A percentile compares a stretch with the other conserved stretches of the same genome.
Conservation (phyloP, 2,797 vertebrate genomes). For the Distichodus sexfasciatus region DNA sequence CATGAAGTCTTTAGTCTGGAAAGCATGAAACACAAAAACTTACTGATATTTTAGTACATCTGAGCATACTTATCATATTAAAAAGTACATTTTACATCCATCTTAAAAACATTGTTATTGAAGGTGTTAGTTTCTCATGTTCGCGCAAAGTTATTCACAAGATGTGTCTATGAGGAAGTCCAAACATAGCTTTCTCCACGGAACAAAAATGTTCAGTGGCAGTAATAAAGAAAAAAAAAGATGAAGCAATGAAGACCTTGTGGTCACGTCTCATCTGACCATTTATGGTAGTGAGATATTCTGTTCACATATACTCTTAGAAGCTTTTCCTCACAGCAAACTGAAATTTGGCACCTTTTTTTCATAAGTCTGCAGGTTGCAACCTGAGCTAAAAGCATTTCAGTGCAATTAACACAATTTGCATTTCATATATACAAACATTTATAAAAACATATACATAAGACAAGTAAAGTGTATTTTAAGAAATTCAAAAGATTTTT, state of each 20-base stretch:
- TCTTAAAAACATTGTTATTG: too few species aligned
- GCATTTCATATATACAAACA: not conserved
- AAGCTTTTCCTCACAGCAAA: not conserved
- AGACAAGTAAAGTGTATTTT: too few species aligned
- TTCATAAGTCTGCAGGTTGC: not conserved
- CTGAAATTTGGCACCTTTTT: not conserved
- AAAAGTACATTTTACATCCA: too few species aligned
- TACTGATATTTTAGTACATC: too few species aligned
- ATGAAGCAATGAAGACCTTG: not conserved
- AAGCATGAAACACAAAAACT: too few species aligned
- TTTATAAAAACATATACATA: too few species aligned
- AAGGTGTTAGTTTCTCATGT: not conserved
- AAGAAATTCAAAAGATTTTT: too few species aligned
- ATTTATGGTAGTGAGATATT: not conserved
- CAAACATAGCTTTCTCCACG: not conserved
- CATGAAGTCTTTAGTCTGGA: too few species aligned
- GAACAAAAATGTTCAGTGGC: not conserved
- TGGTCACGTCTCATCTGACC: not conserved
- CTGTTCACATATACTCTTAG: not conserved
- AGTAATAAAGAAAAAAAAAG: not conserved
- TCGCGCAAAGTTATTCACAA: not conserved
- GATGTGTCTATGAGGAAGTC: not conserved
- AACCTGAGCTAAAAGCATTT: not conserved
- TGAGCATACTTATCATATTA: too few species aligned
- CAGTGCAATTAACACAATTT: not conserved